Base-by-base conservation (phyloP, 2,888 invertebrate species). In the Oscheius sp. region DNA sequence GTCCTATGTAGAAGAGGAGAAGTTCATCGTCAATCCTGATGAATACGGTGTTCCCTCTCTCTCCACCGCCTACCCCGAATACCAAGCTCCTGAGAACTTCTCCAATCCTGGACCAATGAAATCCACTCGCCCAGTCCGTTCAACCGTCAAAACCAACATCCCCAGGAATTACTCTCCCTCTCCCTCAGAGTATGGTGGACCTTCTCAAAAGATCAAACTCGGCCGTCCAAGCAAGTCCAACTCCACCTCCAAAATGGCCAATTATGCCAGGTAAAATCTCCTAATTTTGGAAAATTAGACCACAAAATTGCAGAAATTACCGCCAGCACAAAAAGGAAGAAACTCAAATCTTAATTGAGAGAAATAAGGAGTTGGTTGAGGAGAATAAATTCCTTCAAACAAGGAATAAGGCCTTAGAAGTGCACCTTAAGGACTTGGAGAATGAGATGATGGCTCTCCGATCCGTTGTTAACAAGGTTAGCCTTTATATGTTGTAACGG, bases 321-420 rank as follows among this genome's bases (percentile, higher is more conserved):
- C 74, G 81, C 12, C 76, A 74, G 65, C 61, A 67, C 68, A 81
- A 81, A 75, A 81, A 81, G 48, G 52, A 69, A 31, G 71, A 78
- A 45, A 33, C 73, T 31, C 48, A 68, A 1, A 46, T 25, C 15
- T 45, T 61, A 29, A 20, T 29, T 10, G 25, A 61, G 12, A 15
- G 27, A n/a, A 61, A 61, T 45, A 27, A 27, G 10, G 61, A 61
- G n/a, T 17, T 61, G 45, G 8, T 29, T 12, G 61, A 39, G 29
- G 61, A 61, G 27, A 61, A 61, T n/a, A 25, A 45, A 8, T 25
- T 25, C 15, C 45, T 61, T 2, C 25, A 17, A 15, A 61, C 25
- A 45, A 42, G 45, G 27, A 61, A 61, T 29, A 45, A 45, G 45
- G 42, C 64, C 2, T 31, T 71, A 10, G 25, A 58, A 45, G 55